Conservation (phyloP, 2,113 vertebrate species). For the Brachirus orientalis region DNA sequence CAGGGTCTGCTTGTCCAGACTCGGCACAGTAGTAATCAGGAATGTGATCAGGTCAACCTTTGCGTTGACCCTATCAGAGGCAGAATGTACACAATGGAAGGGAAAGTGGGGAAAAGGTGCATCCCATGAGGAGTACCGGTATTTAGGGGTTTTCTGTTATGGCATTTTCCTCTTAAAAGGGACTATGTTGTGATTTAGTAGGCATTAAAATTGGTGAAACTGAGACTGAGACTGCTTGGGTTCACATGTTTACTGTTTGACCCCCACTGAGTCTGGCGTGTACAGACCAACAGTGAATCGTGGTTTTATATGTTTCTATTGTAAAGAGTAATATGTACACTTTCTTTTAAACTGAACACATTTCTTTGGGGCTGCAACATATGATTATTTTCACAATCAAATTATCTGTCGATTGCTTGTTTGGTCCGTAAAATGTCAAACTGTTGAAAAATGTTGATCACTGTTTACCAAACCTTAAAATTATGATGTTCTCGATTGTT, state of each 20-base stretch:
- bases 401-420: too few species aligned
- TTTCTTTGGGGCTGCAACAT: too few species aligned
- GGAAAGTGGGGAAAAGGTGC: slow-evolving; percentile 41
- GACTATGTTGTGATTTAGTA: slow-evolving; percentile 10
- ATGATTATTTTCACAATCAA: too few species aligned
- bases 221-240: background rate
- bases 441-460: too few species aligned
- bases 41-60: slow-evolving; percentile 64
- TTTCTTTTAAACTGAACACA: too few species aligned
- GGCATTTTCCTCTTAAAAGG: slow-evolving; percentile 15
- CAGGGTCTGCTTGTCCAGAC: slow-evolving; percentile 52
- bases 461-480: too few species aligned
- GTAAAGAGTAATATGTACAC: background rate
- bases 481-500: too few species aligned
- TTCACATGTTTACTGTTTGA: background rate
- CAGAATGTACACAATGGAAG: slow-evolving; percentile 33
- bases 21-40: slow-evolving; percentile 50
- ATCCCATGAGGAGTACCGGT: slow-evolving; percentile 38
- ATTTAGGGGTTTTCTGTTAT: slow-evolving; percentile 16
- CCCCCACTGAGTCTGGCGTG: too few species aligned
- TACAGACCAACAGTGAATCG: background rate
- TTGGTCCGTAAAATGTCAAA: too few species aligned
- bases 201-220: background rate
- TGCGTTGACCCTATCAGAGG: slow-evolving; percentile 39
- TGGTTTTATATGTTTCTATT: background rate